phyloP scores from a whole-genome alignment of 2,888 invertebrate species.

The Limnephilus marmoratus region DNA sequence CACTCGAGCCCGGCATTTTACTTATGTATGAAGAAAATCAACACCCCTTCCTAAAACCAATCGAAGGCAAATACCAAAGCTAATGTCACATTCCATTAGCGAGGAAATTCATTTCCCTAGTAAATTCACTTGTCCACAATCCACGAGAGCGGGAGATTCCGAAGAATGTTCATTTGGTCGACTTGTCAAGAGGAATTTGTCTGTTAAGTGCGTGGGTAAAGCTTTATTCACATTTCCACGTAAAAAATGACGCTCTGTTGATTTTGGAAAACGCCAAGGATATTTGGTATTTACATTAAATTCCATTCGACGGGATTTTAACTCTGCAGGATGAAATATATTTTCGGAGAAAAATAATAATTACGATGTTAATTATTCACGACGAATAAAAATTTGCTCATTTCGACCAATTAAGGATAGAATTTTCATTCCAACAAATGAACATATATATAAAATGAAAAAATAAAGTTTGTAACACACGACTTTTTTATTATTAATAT shows the following conservation, averaged over 20 bases:
- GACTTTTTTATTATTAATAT: too few species aligned
- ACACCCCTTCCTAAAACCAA: neutral
- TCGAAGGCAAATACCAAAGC: neutral
- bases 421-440: neutral
- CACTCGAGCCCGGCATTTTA: neutral
- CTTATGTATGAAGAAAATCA: neutral
- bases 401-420: neutral
- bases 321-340: neutral
- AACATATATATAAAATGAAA: too few species aligned
- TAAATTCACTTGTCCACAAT: neutral
- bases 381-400: neutral
- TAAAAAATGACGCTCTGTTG: neutral
- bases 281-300: neutral
- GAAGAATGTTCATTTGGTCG: neutral
- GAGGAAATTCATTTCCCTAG: neutral
- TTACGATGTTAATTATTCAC: neutral
- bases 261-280: neutral
- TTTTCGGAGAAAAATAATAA: neutral
- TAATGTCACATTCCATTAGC: neutral
- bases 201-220: neutral
- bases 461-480: too few species aligned
- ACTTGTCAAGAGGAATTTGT: neutral
- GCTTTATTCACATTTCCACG: neutral
- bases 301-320: neutral
- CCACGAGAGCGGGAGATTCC: neutral